Evolutionary conservation across 2,113 vertebrate species (phyloP).

Genomic region (Bostrychus sinensis): DNA sequence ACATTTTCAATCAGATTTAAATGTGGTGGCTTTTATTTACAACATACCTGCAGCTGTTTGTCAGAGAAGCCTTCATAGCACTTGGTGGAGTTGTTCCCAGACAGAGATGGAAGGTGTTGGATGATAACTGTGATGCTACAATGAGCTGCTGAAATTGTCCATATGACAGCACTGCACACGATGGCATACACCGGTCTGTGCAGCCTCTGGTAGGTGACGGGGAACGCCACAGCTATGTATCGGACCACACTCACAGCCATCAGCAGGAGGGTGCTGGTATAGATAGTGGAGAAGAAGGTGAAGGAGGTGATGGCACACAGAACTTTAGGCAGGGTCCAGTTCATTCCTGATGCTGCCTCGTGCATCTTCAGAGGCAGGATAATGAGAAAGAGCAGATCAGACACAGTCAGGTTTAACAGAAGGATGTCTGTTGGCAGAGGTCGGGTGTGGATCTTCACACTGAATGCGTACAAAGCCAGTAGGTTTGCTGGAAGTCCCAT

Average conservation of each 20-base stretch:
- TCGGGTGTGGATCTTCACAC: slow-evolving; percentile 67
- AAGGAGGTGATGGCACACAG: slow-evolving; percentile 79
- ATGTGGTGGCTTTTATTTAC: neutral
- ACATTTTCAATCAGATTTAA: too few species aligned
- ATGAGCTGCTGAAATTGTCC: slow-evolving; percentile 74
- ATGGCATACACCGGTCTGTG: slow-evolving; percentile 45
- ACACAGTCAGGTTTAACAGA: slow-evolving; percentile 81
- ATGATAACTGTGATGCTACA: slow-evolving; percentile 75
- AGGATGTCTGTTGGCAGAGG: slow-evolving; percentile 74
- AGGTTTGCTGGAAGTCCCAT: slow-evolving; percentile 80
- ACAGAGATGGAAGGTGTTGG: slow-evolving; percentile 41
- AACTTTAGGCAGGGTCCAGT: slow-evolving; percentile 64
- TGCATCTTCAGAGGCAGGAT: slow-evolving; percentile 82
- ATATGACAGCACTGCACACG: slow-evolving; percentile 61
- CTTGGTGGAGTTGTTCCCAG: neutral
- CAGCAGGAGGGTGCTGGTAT: slow-evolving; percentile 83
- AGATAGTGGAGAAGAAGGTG: slow-evolving; percentile 83
- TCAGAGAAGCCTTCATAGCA: slow-evolving; percentile 79
- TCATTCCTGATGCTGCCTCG: slow-evolving; percentile 63
- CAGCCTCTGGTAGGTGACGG: slow-evolving; percentile 69
- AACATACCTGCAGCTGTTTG: slow-evolving; percentile 51
- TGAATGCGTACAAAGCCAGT: slow-evolving; percentile 77
- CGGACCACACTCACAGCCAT: slow-evolving; percentile 81
- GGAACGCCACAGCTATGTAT: slow-evolving; percentile 78
- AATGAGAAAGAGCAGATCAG: slow-evolving; percentile 81